Evolutionary conservation across 2,888 invertebrate genomes (phyloP), one percentile per base, ranked within the genome.

Genomic region (Harpagoxenus sublaevis): DNA sequence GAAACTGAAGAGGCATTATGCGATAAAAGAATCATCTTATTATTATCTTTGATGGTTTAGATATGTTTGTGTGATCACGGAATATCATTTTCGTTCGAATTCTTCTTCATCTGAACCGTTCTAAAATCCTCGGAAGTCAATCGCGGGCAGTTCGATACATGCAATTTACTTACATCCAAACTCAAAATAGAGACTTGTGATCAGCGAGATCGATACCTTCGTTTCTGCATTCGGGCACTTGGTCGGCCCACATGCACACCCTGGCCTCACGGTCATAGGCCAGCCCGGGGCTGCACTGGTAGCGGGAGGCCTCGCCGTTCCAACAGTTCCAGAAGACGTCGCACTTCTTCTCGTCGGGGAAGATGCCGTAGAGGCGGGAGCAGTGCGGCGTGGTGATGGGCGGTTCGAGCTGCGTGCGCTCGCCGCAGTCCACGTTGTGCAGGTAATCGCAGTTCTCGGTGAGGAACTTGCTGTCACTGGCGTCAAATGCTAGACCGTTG

Each of bases 321-420:
- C 99, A 99, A 95, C 99, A 99, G 95, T 98, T 98, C 98, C 98
- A 99, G 97, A 99, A 99, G 23, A 98, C 97, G 95, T 98, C 98
- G 95, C 99, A 99, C 95, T 98, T 98, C 91, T 96, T 96, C 81
- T 97, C 97, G 94, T 99, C 98, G 88, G 98, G 96, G 96, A 98
- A 99, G 96, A 99, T 98, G 93, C 99, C 99, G 95, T 98, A 99
- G 90, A 99, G 96, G 85, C 98, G 96, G 66, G 97, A 95, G 95
- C 99, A 99, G 95, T 99, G 98, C 15, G 98, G 96, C 28, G 98
- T 97, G 84, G 97, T 95, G 93, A 98, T 97, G 93, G 99, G 97
- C 48, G 98, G 98, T 95, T 99, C 98, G 91, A 99, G 96, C 95
- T 98, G 97, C 87, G 97, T 95, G 94, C 99, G 97, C 90, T 98